Base-by-base conservation (phyloP, 2,888 invertebrate species). In the Cantharis rustica region DNA sequence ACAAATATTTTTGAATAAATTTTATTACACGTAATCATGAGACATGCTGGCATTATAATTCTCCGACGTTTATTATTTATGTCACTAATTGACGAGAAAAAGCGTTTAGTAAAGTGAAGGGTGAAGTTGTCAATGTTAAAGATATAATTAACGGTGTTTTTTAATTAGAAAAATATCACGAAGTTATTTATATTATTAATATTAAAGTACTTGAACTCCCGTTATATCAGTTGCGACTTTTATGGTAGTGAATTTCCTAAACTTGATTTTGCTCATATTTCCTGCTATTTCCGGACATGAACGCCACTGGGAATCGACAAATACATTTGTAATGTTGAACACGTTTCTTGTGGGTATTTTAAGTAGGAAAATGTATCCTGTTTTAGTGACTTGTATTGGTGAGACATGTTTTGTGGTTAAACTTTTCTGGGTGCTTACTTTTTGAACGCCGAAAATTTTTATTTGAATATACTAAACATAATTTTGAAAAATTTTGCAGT, bases 311-410 rank as follows among this genome's bases (percentile, higher is more conserved):
- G 16, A 61, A 73, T 75, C 70, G 26, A 66, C 78, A 47, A 68
- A 69, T 20, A 63, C 68, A 75, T 69, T 77, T 73, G 71, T 62
- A 72, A 80, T 80, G 75, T 80, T 69, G 75, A 77, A 76, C 80
- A 80, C 80, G 80, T 80, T 69, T 69, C 68, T 13, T 62, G 75
- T 72, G 76, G 77, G 77, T 75, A 78, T 76, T 76, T 76, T 75
- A 68, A 74, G 72, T 77, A 71, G 72, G 76, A 75, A 78, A 78
- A 78, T 80, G 76, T 79, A 75, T 73, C 75, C 72, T 73, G 73
- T 77, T 76, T 76, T 78, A 73, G 73, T 68, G 31, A 76, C 74
- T 73, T 69, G 61, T 63, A 73, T 47, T 47, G 47, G 64, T 23
- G 13, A 66, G 64, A 66, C 72, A 69, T 73, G 66, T 68, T 69